These are phyloP conservation scores for Cottus gobio DNA, from an alignment of 2,113 vertebrate species.

Conservation along the genomic window DNA sequence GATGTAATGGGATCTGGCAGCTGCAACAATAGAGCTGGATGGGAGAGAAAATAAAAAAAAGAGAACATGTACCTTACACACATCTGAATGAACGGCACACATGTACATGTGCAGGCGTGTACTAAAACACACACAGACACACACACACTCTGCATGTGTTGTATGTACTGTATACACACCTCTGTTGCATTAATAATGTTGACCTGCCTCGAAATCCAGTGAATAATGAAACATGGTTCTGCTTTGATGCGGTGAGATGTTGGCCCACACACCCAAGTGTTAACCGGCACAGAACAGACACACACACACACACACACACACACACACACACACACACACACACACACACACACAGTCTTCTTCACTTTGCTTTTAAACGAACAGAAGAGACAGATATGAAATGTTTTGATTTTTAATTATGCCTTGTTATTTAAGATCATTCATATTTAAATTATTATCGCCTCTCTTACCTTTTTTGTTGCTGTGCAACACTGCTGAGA, in stretches of 20 bases:
- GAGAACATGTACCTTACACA: neutral
- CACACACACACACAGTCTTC: neutral
- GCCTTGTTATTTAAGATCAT: neutral
- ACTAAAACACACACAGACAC: neutral
- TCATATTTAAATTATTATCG: conserved; percentile 2
- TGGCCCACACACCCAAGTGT: neutral
- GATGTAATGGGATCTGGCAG: neutral
- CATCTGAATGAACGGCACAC: neutral
- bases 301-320: conserved; percentile 1
- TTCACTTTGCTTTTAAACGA: neutral
- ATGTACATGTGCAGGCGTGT: neutral
- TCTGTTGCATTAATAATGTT: conserved; percentile 56
- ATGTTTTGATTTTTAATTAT: no score
- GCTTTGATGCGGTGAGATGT: conserved; percentile 51
- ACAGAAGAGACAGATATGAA: neutral
- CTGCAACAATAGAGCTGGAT: neutral
- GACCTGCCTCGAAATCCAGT: conserved; percentile 30
- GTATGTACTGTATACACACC: conserved; percentile 1
- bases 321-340: conserved; percentile 8
- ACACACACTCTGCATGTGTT: neutral
- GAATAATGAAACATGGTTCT: conserved; percentile 54
- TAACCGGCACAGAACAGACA: neutral
- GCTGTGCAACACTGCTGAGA: neutral
- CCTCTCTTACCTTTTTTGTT: neutral
- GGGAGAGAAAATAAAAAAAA: neutral